Evolutionary conservation across 1,140 invertebrate genomes (phyloP).

Genomic region (Babylonia areolata): DNA sequence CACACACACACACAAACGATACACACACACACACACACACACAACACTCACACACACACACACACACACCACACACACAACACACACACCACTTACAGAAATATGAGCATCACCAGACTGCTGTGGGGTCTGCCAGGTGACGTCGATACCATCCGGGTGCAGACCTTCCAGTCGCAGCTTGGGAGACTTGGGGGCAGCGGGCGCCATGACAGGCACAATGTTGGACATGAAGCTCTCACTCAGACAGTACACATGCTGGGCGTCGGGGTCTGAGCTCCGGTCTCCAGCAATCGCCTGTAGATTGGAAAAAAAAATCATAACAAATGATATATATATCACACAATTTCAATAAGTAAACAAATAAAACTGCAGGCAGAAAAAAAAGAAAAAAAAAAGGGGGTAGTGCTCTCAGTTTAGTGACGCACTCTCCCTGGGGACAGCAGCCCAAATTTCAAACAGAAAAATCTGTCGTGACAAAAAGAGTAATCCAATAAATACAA

Average conservation of each 20-base stretch:
- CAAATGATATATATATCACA: too few species aligned
- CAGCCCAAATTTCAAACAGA: too few species aligned
- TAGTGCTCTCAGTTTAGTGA: too few species aligned
- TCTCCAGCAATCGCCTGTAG: constrained; percentile 68
- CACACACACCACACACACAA: background rate
- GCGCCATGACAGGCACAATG: constrained; percentile 69
- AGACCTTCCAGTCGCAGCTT: constrained; percentile 72
- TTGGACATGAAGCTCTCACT: constrained; percentile 73
- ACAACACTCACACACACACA: constrained; percentile 53
- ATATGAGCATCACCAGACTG: constrained; percentile 74
- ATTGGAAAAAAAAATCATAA: too few species aligned
- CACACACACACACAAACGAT: background rate
- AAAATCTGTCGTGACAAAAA: too few species aligned
- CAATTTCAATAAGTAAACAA: too few species aligned
- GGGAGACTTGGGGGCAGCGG: constrained; percentile 73
- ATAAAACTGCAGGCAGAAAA: too few species aligned
- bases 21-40: too few species aligned
- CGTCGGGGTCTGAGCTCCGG: constrained; percentile 59
- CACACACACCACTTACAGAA: constrained; percentile 61
- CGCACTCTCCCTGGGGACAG: too few species aligned
- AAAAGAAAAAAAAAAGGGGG: too few species aligned
- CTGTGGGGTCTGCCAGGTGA: constrained; percentile 74
- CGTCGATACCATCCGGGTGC: constrained; percentile 71
- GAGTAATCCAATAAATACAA: too few species aligned
- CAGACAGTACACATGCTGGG: constrained; percentile 69